A percentile compares a stretch with the other conserved stretches of the same genome.
Conservation (phyloP, 2,888 invertebrate genomes). For the Stenurella melanura region DNA sequence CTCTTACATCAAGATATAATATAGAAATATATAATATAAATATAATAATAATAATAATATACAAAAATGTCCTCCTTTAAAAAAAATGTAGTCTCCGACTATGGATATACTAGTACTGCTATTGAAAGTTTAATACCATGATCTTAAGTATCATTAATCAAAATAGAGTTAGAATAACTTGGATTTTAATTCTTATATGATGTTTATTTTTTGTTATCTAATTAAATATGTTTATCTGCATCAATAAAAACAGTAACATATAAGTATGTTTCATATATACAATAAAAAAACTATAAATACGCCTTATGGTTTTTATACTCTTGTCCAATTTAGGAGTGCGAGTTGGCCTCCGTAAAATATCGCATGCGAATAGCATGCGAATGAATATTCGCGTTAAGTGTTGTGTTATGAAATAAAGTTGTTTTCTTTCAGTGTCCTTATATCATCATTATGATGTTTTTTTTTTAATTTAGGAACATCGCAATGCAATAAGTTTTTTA, state of each 20-base stretch:
- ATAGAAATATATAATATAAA: no score
- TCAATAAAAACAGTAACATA: background rate
- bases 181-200: constrained; percentile 3
- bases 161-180: constrained; percentile 4
- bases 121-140: constrained; percentile 10
- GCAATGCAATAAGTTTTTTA: no score
- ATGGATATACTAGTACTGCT: background rate
- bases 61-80: background rate
- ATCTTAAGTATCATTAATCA: constrained; percentile 17
- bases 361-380: no score
- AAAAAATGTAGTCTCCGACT: background rate
- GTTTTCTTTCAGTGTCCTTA: no score
- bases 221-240: constrained; percentile 18
- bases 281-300: background rate
- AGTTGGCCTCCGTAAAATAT: no score
- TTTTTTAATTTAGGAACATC: no score
- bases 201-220: constrained; percentile 13
- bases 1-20: no score
- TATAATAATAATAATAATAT: no score
- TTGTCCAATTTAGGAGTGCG: background rate
- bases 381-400: no score
- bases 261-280: background rate
- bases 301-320: background rate
- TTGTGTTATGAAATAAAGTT: no score
- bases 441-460: no score